These are phyloP conservation scores for Brachionus angularis DNA, from an alignment of 1,140 invertebrate species.

Conservation along the genomic window DNA sequence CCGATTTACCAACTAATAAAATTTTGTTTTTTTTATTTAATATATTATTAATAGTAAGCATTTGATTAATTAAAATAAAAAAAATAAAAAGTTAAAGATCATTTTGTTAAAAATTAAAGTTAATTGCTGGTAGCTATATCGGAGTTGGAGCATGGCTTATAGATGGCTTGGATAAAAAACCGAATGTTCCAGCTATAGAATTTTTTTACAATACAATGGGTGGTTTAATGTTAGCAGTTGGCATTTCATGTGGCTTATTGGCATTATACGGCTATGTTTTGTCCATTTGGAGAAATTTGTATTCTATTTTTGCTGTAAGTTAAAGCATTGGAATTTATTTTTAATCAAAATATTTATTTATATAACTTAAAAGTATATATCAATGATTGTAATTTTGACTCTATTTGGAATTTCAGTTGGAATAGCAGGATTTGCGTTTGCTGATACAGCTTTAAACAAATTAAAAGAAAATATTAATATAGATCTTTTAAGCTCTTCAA, in stretches of 20 bases:
- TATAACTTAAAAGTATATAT: neutral
- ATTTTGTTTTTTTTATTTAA: too few relatives aligned
- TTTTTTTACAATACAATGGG: neutral
- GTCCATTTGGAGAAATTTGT: neutral
- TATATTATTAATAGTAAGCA: too few relatives aligned
- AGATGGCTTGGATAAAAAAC: neutral
- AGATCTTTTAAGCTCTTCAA: neutral
- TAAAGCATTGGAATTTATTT: neutral
- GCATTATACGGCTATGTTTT: neutral
- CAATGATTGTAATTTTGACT: neutral
- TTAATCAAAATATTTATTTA: neutral
- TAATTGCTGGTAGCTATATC: neutral
- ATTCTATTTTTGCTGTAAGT: neutral
- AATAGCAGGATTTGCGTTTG: neutral
- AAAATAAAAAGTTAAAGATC: too few relatives aligned
- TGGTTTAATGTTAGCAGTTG: slow-evolving; percentile 2
- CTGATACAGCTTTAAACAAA: too few relatives aligned
- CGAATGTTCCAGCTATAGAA: neutral
- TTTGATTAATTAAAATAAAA: too few relatives aligned
- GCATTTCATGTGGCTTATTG: neutral
- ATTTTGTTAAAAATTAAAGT: neutral
- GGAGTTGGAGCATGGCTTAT: slow-evolving; percentile 3
- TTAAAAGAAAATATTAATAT: neutral
- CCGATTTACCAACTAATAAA: too few relatives aligned
- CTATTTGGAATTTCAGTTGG: neutral